Evolutionary conservation across 2,888 invertebrate genomes (phyloP).

Genomic region (Amphiduros pacificus): DNA sequence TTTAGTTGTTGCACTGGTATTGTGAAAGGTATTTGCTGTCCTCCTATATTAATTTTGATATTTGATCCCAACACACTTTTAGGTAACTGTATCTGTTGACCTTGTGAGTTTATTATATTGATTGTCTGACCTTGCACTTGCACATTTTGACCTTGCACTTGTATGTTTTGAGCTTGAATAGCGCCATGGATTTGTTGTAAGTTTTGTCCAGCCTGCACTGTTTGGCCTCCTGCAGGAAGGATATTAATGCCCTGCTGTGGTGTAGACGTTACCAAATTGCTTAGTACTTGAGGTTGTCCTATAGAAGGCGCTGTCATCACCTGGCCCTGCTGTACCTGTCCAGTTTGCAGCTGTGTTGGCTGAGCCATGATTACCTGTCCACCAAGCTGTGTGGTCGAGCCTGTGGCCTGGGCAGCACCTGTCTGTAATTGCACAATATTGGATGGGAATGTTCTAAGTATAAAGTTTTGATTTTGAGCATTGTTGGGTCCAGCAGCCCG

Average conservation of each 20-base stretch:
- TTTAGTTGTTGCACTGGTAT: neutral
- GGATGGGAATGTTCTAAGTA: conserved; percentile 13
- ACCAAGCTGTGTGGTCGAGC: neutral
- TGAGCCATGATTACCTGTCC: conserved; percentile 1
- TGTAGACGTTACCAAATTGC: conserved; percentile 11
- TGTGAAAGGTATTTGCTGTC: neutral
- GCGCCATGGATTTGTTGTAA: neutral
- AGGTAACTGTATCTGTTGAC: neutral
- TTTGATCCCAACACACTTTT: neutral
- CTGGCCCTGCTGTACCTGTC: conserved; percentile 8
- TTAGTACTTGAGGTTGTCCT: conserved; percentile 12
- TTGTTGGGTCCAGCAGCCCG: conserved; percentile 29
- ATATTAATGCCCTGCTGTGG: conserved; percentile 12
- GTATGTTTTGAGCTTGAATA: conserved; percentile 3
- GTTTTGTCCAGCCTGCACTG: conserved; percentile 7
- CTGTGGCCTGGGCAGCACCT: neutral
- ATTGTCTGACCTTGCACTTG: no score
- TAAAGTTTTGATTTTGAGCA: conserved; percentile 10
- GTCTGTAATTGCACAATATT: conserved; percentile 15
- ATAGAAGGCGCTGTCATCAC: neutral
- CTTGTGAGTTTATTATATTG: neutral
- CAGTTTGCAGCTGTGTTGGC: neutral
- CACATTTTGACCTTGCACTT: neutral
- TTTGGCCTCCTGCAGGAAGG: no score
- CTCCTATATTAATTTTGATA: neutral